Evolutionary conservation across 2,888 invertebrate species (phyloP), one percentile per base, ranked within the genome.

Genomic region (Coleophora deauratella): DNA sequence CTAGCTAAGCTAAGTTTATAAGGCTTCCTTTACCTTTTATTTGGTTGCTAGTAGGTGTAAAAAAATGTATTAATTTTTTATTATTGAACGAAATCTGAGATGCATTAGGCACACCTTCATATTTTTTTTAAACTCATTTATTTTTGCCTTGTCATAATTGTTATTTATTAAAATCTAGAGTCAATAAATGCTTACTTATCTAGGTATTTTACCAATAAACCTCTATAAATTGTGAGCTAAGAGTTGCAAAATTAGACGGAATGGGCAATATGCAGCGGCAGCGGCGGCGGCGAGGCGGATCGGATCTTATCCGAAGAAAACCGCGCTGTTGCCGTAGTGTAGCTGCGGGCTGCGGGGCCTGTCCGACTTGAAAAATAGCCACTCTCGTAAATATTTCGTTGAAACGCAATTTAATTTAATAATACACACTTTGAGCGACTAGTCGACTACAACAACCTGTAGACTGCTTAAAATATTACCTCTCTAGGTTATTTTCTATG

Each of bases 321-420:
- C 37, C 49, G 51, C 54, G 41, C 52, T 53, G 55, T 47, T 40
- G 11, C 21, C 21, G 52, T 55, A n/a, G n/a, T n/a, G n/a, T n/a
- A n/a, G n/a, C n/a, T n/a, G n/a, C n/a, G 51, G 60, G 72, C 75
- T 66, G 57, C 58, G 49, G 71, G 71, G 72, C 69, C 59, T 68
- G 74, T 74, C 70, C 45, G 51, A 45, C 54, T 55, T 73, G 72
- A 75, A 77, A 72, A 75, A 77, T 76, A 71, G 73, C 74, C 60
- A 65, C 68, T 62, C 68, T 72, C 76, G 65, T 77, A 74, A 77
- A 76, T 72, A 75, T 73, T 72, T 74, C 60, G 72, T 74, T 72
- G 72, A 72, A 72, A 73, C 62, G 72, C 63, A 72, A 71, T 76
- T 70, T 72, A 71, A 74, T 76, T 76, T 74, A 72, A 72, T 76